Percentiles rank a stretch among this genome's conserved stretches.
Conservation (phyloP, 2,888 invertebrate genomes). For the Eilema caniola region DNA sequence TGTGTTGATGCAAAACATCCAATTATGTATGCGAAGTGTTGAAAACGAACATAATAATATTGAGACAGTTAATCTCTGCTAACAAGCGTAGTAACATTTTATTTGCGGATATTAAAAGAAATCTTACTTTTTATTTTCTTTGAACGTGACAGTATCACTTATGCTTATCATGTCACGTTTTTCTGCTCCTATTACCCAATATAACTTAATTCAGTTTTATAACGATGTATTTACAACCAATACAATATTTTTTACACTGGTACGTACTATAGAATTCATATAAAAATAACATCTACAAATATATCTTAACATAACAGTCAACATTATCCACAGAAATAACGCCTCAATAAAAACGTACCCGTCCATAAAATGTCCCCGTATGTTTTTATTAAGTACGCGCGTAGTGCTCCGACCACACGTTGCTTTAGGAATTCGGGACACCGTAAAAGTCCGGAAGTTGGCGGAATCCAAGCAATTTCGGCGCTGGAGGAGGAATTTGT, state of each 20-base stretch:
- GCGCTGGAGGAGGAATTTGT: slow-evolving; percentile 64
- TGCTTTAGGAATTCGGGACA: slow-evolving; percentile 68
- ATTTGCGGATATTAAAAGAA: background rate
- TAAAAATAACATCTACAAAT: slow-evolving; percentile 15
- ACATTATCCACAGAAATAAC: slow-evolving; percentile 31
- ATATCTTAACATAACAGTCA: slow-evolving; percentile 6
- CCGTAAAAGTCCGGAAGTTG: slow-evolving; percentile 74
- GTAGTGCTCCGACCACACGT: slow-evolving; percentile 62
- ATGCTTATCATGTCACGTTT: background rate
- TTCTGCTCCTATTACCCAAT: background rate
- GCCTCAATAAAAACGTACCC: slow-evolving; percentile 39
- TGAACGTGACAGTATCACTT: background rate
- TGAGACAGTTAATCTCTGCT: background rate
- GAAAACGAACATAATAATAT: background rate
- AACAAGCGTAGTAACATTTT: background rate
- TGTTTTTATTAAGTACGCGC: slow-evolving; percentile 46
- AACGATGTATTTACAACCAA: slow-evolving; percentile 1
- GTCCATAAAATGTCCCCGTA: slow-evolving; percentile 45
- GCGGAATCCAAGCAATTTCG: slow-evolving; percentile 71
- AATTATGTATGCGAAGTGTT: background rate
- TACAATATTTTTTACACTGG: background rate
- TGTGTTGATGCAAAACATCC: too few species aligned
- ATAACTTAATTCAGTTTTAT: slow-evolving; percentile 7
- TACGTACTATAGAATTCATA: slow-evolving; percentile 20
- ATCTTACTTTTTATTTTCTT: background rate